Percentiles rank a stretch among this genome's conserved stretches.
These are phyloP conservation scores for Alligator sinensis DNA, from an alignment of 2,113 vertebrate genomes.

Conservation along the genomic window DNA sequence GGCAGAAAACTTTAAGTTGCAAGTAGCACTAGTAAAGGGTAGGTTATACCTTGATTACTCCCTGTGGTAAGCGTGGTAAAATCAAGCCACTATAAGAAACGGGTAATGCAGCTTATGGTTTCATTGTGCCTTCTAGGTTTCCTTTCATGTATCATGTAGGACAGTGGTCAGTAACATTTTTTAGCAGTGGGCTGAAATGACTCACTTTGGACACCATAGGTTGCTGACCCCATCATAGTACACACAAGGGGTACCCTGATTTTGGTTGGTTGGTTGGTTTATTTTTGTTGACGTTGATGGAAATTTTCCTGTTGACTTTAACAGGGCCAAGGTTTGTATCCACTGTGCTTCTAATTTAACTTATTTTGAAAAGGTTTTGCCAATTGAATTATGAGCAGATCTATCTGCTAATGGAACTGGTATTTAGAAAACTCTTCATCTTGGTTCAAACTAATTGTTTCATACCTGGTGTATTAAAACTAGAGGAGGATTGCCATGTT, in stretches of 20 bases:
- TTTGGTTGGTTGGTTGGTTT: not conserved
- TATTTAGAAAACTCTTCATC: not conserved
- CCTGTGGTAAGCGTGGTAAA: not conserved
- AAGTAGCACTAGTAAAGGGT: too few species aligned
- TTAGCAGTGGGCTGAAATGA: too few species aligned
- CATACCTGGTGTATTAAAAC: not conserved
- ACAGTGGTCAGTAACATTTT: not conserved
- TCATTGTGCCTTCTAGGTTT: not conserved
- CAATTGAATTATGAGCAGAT: not conserved
- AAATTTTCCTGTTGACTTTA: not conserved
- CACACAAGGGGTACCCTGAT: not conserved
- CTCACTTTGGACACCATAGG: too few species aligned
- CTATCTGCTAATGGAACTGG: too few species aligned
- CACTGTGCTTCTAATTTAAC: not conserved
- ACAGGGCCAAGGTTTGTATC: not conserved
- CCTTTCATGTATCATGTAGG: not conserved
- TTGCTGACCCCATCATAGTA: too few species aligned
- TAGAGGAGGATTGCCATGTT: not conserved
- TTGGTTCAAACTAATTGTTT: not conserved
- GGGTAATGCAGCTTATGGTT: not conserved
- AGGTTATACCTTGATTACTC: not conserved
- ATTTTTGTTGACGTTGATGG: not conserved
- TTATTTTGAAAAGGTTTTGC: not conserved
- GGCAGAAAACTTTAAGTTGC: not conserved
- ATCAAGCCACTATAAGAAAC: not conserved